Evolutionary conservation across 2,888 invertebrate species (phyloP), one percentile per base, ranked within the genome.

Genomic region (Mycalesis mineus): DNA sequence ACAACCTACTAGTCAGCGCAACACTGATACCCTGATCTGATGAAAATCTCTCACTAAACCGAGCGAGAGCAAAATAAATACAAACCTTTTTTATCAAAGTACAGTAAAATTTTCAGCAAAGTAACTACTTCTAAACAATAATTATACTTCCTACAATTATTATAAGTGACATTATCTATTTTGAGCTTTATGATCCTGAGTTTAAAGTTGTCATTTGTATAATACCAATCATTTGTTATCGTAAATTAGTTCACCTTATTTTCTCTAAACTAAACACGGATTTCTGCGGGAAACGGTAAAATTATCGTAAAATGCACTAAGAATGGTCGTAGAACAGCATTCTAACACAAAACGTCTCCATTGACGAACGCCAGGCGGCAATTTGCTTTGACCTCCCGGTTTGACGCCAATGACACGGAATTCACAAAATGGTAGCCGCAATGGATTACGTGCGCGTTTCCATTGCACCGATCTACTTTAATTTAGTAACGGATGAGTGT

Each of bases 361-460:
- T 65, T 67, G 61, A 64, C 60, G 60, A 57, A 55, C 61, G 54
- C 56, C 60, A 52, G 49, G 33, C 52, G 36, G 52, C 41, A 53
- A 58, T 58, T 56, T 8, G 22, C 51, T 44, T 54, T 55, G 56
- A 58, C 62, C 56, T 60, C 57, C 57, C 59, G 15, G 62, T 55
- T 60, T 62, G 58, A 61, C 61, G 62, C 57, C 54, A 47, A 60
- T 45, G 41, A 47, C 53, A 58, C 45, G 63, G 65, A 65, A 67
- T 68, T 61, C 62, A 62, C 63, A 63, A 65, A 64, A 66, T 66
- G 66, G 62, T 61, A 64, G 66, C 62, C 62, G 53, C 62, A 63
- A 65, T 61, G 58, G 62, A 62, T 59, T 61, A 58, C 33, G 14
- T 8, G 51, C n/a, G 2, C 29, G 62, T 59, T 42, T 55, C 62